Base-by-base conservation (phyloP, 2,888 invertebrate species). In the Papilio demoleus region DNA sequence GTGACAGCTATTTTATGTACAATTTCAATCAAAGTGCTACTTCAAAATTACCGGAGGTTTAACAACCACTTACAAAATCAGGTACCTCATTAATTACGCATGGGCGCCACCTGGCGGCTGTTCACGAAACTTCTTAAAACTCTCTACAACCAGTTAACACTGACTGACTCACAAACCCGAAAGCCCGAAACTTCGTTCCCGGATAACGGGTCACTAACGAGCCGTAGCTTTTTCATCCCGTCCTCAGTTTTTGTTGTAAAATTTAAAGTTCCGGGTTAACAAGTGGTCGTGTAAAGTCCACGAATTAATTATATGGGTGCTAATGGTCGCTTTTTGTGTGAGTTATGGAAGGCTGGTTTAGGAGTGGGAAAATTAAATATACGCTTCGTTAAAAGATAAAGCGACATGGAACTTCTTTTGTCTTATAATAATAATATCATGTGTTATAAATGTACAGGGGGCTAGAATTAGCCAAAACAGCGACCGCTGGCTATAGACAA, bases 161-260 rank as follows among this genome's bases (percentile, higher is more conserved):
- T 67, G 65, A 58, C 40, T 50, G 60, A 38, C 27, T 3, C 38
- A 47, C 47, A 14, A 5, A 34, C n/a, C 47, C 36, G 59, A 34
- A n/a, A 27, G 27, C 68, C 68, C 38, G 19, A 68, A 74, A 72
- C 63, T 68, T 68, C 36, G 47, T 40, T 56, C 65, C 61, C 67
- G 67, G 56, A 53, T 70, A 71, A 70, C 65, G 68, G 65, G 67
- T 53, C 71, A 65, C 66, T 76, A 76, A 74, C 76, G 73, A 76
- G 73, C 67, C 73, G 70, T 67, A 70, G 73, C 70, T 72, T 73
- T 74, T 75, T 77, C 74, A 68, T 64, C 67, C 67, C 71, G 38
- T 36, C 59, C 50, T 24, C 65, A 59, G 58, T 76, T 77, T 77
- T 75, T 45, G 36, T 74, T 71, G 59, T 72, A 59, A 59, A 67